Evolutionary conservation across 2,888 invertebrate genomes (phyloP).

Genomic region (Steinernema hermaphroditum): DNA sequence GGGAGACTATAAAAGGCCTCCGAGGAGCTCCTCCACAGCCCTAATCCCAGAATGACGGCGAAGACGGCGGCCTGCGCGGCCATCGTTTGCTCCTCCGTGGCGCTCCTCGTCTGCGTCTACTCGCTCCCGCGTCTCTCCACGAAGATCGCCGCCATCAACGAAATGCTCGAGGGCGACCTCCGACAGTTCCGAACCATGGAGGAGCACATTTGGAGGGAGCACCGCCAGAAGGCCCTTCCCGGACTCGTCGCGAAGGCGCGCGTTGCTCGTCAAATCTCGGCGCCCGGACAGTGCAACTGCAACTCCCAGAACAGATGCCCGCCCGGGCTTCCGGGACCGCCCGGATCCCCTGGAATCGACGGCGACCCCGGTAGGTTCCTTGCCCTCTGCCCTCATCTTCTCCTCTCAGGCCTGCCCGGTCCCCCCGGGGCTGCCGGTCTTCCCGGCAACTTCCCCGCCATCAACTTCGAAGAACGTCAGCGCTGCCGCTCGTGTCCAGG

Average conservation of each 20-base stretch:
- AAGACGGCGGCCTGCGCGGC: constrained; percentile 17
- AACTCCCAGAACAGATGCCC: constrained; percentile 22
- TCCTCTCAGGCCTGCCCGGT: neutral
- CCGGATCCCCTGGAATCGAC: neutral
- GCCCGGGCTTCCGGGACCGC: neutral
- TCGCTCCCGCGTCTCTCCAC: neutral
- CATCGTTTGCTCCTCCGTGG: neutral
- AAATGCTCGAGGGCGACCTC: neutral
- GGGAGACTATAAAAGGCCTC: neutral
- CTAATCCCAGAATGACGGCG: constrained; percentile 13
- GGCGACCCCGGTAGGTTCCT: neutral
- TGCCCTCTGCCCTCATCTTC: neutral
- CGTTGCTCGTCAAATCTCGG: neutral
- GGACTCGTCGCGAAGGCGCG: constrained; percentile 1
- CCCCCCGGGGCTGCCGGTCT: constrained; percentile 1
- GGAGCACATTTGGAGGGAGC: constrained; percentile 9
- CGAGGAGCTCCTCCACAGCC: neutral
- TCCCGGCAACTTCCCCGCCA: constrained; percentile 4
- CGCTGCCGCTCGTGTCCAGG: constrained; percentile 13
- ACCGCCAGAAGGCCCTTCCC: neutral
- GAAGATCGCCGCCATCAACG: neutral
- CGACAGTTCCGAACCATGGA: constrained; percentile 13
- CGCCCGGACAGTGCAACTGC: constrained; percentile 17
- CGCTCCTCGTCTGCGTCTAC: constrained; percentile 17
- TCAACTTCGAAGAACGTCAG: neutral